phyloP scores from a whole-genome alignment of 2,113 vertebrate species.

The Columbina picui region DNA sequence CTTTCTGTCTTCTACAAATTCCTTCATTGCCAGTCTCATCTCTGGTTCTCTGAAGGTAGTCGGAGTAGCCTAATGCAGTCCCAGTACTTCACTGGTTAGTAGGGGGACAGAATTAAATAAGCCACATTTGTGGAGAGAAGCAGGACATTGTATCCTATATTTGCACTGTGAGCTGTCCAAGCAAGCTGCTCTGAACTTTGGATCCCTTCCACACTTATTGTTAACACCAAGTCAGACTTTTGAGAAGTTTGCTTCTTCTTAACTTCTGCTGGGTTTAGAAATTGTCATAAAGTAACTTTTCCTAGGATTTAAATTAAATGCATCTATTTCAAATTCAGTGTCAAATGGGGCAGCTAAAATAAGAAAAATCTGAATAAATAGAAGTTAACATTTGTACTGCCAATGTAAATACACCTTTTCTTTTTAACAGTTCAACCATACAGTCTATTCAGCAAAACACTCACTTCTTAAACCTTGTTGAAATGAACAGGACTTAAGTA shows the following conservation, averaged over 20 bases:
- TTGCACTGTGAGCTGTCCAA: background rate
- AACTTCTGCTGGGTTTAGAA: background rate
- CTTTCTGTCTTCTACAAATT: background rate
- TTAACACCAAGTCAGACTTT: background rate
- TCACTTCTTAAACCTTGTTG: background rate
- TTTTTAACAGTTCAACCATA: background rate
- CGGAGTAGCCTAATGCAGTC: background rate
- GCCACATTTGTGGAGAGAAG: background rate
- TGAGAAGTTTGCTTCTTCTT: background rate
- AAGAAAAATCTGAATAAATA: constrained; percentile 8
- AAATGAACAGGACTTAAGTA: background rate
- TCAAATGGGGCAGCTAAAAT: background rate
- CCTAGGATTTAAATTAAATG: background rate
- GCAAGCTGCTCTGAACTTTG: accelerated
- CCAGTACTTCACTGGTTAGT: background rate
- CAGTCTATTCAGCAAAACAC: background rate
- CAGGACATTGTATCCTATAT: background rate
- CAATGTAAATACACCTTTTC: background rate
- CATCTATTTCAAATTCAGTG: background rate
- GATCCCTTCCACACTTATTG: background rate
- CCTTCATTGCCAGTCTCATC: background rate
- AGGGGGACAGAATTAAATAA: background rate
- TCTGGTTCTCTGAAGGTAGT: background rate
- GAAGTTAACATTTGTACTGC: constrained; percentile 26
- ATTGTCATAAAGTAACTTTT: background rate